These are phyloP conservation scores for Sapajus apella DNA, from an alignment of 2,113 vertebrate species.

Conservation along the genomic window DNA sequence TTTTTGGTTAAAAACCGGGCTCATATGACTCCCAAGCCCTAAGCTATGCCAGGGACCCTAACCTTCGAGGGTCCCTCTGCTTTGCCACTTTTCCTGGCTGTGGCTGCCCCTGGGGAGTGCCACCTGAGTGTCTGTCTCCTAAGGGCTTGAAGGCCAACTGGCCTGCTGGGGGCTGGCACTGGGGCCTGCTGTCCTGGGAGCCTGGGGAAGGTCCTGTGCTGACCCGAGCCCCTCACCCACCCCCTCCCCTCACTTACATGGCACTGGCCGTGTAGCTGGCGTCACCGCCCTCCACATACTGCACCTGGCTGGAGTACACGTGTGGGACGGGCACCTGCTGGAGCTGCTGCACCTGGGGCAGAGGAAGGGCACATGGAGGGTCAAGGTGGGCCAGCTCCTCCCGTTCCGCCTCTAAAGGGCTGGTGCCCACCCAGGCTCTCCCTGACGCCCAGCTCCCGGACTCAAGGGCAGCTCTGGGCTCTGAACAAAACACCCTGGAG, in stretches of 20 bases:
- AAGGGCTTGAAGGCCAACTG: background rate
- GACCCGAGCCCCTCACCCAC: too few species aligned
- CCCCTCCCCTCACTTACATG: slow-evolving; percentile 86
- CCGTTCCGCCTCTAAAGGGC: background rate
- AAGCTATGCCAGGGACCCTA: background rate
- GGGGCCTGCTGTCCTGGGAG: background rate
- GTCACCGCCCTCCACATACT: slow-evolving; percentile 92
- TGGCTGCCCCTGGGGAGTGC: background rate
- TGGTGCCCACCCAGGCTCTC: background rate
- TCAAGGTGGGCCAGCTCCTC: background rate
- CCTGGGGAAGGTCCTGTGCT: background rate
- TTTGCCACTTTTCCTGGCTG: background rate
- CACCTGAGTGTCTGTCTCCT: background rate
- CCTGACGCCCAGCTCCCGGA: background rate
- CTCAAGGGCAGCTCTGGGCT: background rate
- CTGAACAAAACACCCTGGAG: background rate
- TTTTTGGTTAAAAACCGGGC: background rate
- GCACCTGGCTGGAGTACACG: slow-evolving; percentile 91
- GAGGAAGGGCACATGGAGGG: background rate
- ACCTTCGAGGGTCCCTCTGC: background rate
- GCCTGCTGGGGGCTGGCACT: too few species aligned
- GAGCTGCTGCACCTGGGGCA: slow-evolving; percentile 90
- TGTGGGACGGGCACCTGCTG: slow-evolving; percentile 92
- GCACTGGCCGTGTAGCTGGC: slow-evolving; percentile 88
- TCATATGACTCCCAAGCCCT: background rate